Percentiles rank a stretch among this genome's conserved stretches.
These are phyloP conservation scores for Gambelia wislizenii DNA, from an alignment of 2,797 vertebrate genomes.

Conservation along the genomic window DNA sequence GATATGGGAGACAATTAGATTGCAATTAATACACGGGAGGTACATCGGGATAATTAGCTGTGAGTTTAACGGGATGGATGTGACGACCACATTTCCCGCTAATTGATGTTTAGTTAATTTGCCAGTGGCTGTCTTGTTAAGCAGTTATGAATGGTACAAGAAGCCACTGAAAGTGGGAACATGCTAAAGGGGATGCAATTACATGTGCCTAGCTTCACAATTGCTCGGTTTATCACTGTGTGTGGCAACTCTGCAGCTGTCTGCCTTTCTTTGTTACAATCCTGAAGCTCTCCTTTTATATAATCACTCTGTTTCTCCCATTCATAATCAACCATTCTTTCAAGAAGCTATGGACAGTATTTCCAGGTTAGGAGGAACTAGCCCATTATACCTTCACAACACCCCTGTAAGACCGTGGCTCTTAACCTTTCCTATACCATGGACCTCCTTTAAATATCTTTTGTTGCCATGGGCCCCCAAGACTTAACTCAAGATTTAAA, in stretches of 20 bases:
- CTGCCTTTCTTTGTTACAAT: neutral
- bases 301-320: neutral
- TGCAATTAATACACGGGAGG: conserved; percentile 61
- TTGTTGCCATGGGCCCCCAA: too few species aligned
- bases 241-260: neutral
- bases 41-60: conserved; percentile 58
- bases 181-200: conserved; percentile 9
- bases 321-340: neutral
- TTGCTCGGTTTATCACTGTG: accelerated
- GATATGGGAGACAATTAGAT: conserved; percentile 47
- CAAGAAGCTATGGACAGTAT: neutral
- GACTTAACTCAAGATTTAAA: too few species aligned
- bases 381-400: neutral
- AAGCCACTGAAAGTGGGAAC: neutral
- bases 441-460: too few species aligned
- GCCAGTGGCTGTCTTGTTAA: conserved; percentile 56
- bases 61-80: conserved; percentile 59
- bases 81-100: conserved; percentile 58
- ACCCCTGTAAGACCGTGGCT: too few species aligned
- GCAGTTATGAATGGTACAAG: conserved; percentile 45
- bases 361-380: neutral
- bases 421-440: too few species aligned
- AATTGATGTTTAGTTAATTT: conserved; percentile 73
- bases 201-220: accelerated
- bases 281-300: too few species aligned